Evolutionary conservation across 1,140 invertebrate genomes (phyloP), one percentile per base, ranked within the genome.

Genomic region (Trachymyrmex cornetzi): DNA sequence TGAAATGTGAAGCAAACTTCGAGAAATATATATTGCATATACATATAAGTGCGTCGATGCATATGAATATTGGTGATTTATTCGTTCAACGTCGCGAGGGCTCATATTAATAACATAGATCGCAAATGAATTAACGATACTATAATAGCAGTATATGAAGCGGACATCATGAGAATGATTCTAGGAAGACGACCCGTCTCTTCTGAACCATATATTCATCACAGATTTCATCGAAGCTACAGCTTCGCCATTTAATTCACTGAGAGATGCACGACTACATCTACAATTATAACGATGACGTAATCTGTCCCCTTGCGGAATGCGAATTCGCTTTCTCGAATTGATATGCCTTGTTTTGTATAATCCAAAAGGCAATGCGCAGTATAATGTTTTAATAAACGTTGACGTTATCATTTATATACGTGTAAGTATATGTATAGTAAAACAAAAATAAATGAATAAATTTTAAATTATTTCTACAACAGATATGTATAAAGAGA

Each of bases 51-150:
- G 16, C 24, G n/a, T 27, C 3, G 55, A 59, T n/a, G 53, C 11
- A 22, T 72, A 59, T 14, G 53, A 82, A 59, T 53, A 79, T 82
- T 12, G 19, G 3, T 67, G 30, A n/a, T 14, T 34, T 24, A 48
- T 72, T 81, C 30, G n/a, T 4, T 71, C 44, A 72, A 71, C 12
- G 63, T 44, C 24, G 9, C 11, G 4, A 5, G 59, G 9, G 11
- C 38, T 63, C 44, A 7, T 55, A 88, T 88, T 87, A 69, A 86
- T 64, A 87, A 85, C 71, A n/a, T 34, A 30, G 34, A 72, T 64
- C 30, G 66, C 80, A 16, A 12, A 0, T 6, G 9, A 30, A 59
- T 74, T 57, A 69, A 30, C 22, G 53, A 64, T 50, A 64, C 57
- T 79, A 57, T 79, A 57, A 57, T 24, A 66, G 4, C 50, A 22